Base-by-base conservation (phyloP, 2,797 vertebrate genomes). In the Danio choprae region DNA sequence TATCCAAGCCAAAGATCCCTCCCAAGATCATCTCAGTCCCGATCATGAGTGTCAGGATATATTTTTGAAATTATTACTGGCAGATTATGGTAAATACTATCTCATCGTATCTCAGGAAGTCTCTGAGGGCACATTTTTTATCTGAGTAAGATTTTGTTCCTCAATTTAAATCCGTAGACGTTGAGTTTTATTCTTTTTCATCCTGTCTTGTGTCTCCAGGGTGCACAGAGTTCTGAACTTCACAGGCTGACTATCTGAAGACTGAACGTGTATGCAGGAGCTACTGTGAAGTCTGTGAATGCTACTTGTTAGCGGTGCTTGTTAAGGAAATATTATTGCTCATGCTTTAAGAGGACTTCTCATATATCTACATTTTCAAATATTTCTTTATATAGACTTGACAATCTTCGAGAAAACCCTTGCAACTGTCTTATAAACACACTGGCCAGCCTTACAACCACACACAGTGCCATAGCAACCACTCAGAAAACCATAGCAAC, bases 91-190 rank as follows among this genome's bases (percentile, higher is more conserved):
- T 56, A 80, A 73, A 58, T 73, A 63, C 38, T 41, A 29, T 53
- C 20, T 64, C 29, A 62, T 36, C 56, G 55, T 58, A 20, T 77
- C 16, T 69, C 53, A 2, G 40, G 12, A 63, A 73, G 65, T 73
- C 78, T 64, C 68, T 40, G 38, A 46, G 69, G 69, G 69, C 77
- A 63, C 36, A 64, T 72, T 71, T 79, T 29, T 71, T 72, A 70
- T 44, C 77, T 4, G 16, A 65, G 50, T 46, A 63, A 44, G 78
- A 73, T 72, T 73, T 80, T 80, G 58, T 72, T 73, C 22, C 69
- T 65, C 69, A 80, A 46, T 80, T 73, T 73, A 73, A 73, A 73
- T 7, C 69, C 7, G 50, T 46, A 72, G 78, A 73, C 5, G 20
- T 51, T 0, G 1, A 79, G 40, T 48, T 80, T 58, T 63, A 73